phyloP scores from a whole-genome alignment of 1,140 invertebrate genomes.

The Orchesella cincta region DNA sequence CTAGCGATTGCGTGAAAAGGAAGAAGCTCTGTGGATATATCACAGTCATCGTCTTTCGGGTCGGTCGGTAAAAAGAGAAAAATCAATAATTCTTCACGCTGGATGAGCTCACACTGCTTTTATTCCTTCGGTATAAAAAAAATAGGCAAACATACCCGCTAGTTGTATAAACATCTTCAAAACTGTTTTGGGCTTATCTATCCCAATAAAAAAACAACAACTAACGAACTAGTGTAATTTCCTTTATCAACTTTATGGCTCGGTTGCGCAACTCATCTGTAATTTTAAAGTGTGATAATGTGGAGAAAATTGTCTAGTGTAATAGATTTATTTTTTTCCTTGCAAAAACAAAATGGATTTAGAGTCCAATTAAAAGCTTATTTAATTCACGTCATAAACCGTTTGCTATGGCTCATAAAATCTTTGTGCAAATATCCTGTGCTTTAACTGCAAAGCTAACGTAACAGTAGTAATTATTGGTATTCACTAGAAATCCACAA shows the following conservation, averaged over 20 bases:
- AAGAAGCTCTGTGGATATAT: neutral
- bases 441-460: no score
- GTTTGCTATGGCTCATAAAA: slow-evolving; percentile 20
- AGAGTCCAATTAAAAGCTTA: slow-evolving; percentile 1
- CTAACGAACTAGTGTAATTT: no score
- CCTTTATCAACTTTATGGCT: no score
- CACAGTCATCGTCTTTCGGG: neutral
- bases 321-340: neutral
- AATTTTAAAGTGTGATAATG: slow-evolving; percentile 26
- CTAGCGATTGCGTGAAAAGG: neutral
- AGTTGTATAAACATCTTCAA: no score
- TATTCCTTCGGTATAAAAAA: no score
- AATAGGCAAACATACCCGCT: no score
- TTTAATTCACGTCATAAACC: slow-evolving; percentile 15
- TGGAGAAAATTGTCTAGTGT: neutral
- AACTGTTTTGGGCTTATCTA: no score
- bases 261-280: no score
- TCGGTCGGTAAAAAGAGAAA: neutral
- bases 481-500: neutral
- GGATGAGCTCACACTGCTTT: no score
- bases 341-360: slow-evolving; percentile 3
- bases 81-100: slow-evolving; percentile 17
- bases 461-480: no score
- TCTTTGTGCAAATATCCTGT: neutral
- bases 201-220: no score